Base-by-base conservation (phyloP, 1,140 invertebrate species). In the Anadara kagoshimensis region DNA sequence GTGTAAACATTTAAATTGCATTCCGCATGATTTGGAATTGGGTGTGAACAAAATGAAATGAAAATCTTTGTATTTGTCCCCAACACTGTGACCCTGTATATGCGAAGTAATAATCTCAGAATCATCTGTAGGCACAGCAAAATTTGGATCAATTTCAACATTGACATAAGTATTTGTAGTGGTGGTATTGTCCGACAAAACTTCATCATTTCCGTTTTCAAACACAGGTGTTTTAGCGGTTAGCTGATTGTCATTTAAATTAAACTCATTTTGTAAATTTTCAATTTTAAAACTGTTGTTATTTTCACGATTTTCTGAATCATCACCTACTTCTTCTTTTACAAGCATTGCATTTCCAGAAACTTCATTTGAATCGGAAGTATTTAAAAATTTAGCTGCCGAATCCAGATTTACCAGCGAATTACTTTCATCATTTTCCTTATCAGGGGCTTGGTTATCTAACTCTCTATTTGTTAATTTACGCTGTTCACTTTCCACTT, bases 1-100 rank as follows among this genome's bases (percentile, higher is more conserved):
- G 62, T 84, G 84, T 7, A 87, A 56, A 63, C 86, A 87, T 68
- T 83, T 76, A 68, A 84, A 81, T 20, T 66, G 71, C 49, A 66
- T 59, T 57, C 69, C 75, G 22, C 77, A 58, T 54, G 81, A 82
- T 63, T 79, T 53, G 4, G 73, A 67, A 20, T 65, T 63, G 20
- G 77, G 69, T 10, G 73, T 76, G 16, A 78, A 44, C 14, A 83
- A 53, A 56, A 86, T 69, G 66, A 86, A 86, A 69, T 82, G 70
- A 69, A 85, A 86, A 73, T 86, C 54, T 10, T 41, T 53, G 20
- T 67, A 24, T 56, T 68, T 63, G 18, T 29, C 57, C 45, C 41
- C 56, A 26, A 22, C 41, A 43, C 36, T 59, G 11, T 54, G 53
- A n/a, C 44, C 4, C 10, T 26, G 47, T 14, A 26, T 26, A n/a